Base-by-base conservation (phyloP, 1,140 invertebrate species). In the Chelonus insularis region DNA sequence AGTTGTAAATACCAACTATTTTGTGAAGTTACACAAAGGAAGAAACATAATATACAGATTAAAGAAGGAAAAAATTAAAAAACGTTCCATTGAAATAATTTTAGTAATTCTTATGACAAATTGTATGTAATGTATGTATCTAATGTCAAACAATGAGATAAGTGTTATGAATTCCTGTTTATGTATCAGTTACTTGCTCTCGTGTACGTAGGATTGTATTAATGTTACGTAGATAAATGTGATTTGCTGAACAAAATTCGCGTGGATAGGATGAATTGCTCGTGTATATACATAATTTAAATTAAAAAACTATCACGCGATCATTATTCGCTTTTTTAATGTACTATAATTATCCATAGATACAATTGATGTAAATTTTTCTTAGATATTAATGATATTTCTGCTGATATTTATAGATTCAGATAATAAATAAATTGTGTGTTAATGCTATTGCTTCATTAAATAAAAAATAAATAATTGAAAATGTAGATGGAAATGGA, bases 271-370 rank as follows among this genome's bases (percentile, higher is more conserved):
- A n/a, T n/a, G 50, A 41, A 7, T 59, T 25, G 48, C 39, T 59
- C 54, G 58, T 57, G 41, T 60, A 66, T 68, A 60, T 64, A 63
- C 52, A 67, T 65, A 69, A 52, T 41, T 63, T 37, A 20, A 56
- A 55, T 57, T 54, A 41, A 60, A 58, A 52, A 62, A 66, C 61
- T 71, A 63, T 25, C 23, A 54, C 54, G 67, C 59, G 57, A 70
- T 37, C 64, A 70, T 65, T 58, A 67, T 68, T 60, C 68, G 73
- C 72, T 75, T 77, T 76, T 73, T 77, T 76, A 73, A 71, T 75
- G 72, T 65, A 62, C 69, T 72, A 67, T 72, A 63, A 37, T 51
- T 43, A 37, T 9, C 29, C 20, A 29, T 32, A 58, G n/a, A 43
- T 25, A n/a, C n/a, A n/a, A 68, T 73, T 48, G 68, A 76, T 75